These are phyloP conservation scores for Pogoniulus pusillus DNA, from an alignment of 2,797 vertebrate genomes.

Conservation along the genomic window DNA sequence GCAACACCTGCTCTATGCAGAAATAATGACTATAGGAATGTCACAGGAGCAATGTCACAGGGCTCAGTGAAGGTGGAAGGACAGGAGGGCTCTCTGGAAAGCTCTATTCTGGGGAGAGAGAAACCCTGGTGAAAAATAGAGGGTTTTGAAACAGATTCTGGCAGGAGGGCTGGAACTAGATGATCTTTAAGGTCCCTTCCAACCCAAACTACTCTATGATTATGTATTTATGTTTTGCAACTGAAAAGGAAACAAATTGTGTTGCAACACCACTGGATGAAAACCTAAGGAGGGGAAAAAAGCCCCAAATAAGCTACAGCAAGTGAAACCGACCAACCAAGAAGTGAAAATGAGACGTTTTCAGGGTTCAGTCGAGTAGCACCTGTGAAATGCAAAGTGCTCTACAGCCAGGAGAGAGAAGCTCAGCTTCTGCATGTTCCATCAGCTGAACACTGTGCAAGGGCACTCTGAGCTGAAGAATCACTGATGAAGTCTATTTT, in stretches of 20 bases:
- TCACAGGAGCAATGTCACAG: too few species aligned
- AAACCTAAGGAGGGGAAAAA: neutral
- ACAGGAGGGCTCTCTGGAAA: neutral
- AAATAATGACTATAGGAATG: neutral
- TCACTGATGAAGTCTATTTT: slow-evolving; percentile 17
- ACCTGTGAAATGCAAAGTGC: slow-evolving; percentile 50
- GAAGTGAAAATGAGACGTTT: slow-evolving; percentile 49
- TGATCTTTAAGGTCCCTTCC: too few species aligned
- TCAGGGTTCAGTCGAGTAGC: slow-evolving; percentile 26
- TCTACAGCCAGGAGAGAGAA: neutral
- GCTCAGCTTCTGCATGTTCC: neutral
- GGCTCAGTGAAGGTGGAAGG: neutral
- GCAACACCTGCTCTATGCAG: neutral
- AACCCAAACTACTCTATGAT: neutral
- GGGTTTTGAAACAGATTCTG: neutral
- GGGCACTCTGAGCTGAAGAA: neutral
- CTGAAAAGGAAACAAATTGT: neutral
- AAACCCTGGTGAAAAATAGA: neutral
- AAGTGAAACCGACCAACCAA: slow-evolving; percentile 50
- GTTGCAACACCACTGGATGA: neutral
- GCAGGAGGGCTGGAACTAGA: too few species aligned
- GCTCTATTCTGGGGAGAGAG: neutral
- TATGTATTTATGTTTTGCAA: neutral
- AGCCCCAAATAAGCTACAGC: neutral
- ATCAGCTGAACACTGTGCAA: neutral